A percentile compares a stretch with the other conserved stretches of the same genome.
Conservation (phyloP, 2,888 invertebrate species). For the Megaustenia siamemsis region DNA sequence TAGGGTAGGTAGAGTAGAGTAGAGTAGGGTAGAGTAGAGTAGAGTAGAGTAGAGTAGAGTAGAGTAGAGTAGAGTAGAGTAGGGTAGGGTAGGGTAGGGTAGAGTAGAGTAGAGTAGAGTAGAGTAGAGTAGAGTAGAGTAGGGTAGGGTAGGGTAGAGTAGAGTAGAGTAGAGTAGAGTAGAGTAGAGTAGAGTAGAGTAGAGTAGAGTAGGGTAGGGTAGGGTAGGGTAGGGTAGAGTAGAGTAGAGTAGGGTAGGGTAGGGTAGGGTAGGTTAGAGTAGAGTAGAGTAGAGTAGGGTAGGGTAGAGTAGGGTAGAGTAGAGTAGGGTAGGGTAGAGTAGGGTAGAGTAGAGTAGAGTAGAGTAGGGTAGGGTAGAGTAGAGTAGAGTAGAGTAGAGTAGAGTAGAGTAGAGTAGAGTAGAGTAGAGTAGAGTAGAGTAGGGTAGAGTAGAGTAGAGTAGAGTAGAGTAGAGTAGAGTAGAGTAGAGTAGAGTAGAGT, state of each 20-base stretch:
- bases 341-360: slow-evolving; percentile 5
- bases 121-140: slow-evolving; percentile 2
- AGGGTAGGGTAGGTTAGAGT: too few relatives aligned
- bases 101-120: slow-evolving; percentile 2
- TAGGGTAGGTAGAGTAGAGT: slow-evolving; percentile 3
- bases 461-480: too few relatives aligned
- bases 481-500: too few relatives aligned
- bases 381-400: neutral
- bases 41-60: neutral
- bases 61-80: neutral
- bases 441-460: too few relatives aligned
- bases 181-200: slow-evolving; percentile 2
- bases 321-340: neutral
- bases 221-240: neutral
- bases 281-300: slow-evolving; percentile 1
- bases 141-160: neutral
- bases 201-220: neutral
- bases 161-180: neutral
- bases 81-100: neutral
- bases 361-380: neutral
- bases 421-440: too few relatives aligned
- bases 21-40: neutral
- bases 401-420: too few relatives aligned
- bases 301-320: neutral
- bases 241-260: neutral